Conservation (phyloP, 2,113 vertebrate genomes). For the Siphamia tubifer region DNA sequence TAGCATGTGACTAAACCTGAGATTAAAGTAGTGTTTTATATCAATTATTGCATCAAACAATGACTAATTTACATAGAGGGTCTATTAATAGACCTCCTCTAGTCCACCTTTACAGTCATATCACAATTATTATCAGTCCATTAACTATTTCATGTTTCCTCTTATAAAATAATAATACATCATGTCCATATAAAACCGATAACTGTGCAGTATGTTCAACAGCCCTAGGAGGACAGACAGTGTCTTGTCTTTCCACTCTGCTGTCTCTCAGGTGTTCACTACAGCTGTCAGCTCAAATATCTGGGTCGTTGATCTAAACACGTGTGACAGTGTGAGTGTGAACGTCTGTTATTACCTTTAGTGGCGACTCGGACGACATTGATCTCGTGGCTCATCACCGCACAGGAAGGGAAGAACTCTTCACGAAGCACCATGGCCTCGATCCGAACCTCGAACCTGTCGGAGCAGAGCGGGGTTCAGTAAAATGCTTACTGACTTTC, state of each 20-base stretch:
- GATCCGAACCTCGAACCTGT: conserved; percentile 90
- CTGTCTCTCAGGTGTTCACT: conserved; percentile 2
- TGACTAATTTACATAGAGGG: no score
- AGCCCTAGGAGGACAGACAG: background rate
- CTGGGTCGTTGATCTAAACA: conserved; percentile 40
- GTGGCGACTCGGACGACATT: conserved; percentile 86
- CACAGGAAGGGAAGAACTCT: conserved; percentile 88
- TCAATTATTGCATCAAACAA: no score
- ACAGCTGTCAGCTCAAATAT: conserved; percentile 48
- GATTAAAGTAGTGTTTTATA: no score
- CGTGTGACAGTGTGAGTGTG: background rate
- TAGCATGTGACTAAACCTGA: no score
- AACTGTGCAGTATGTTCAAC: background rate
- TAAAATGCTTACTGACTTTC: no score
- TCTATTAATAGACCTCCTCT: no score
- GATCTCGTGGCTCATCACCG: conserved; percentile 87
- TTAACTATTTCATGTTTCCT: no score
- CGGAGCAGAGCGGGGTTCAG: conserved; percentile 2
- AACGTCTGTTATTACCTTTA: conserved; percentile 89
- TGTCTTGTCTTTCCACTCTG: background rate
- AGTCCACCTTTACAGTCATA: no score
- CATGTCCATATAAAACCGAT: background rate
- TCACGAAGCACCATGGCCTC: conserved; percentile 95
- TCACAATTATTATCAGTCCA: no score
- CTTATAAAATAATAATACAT: no score